phyloP scores from a whole-genome alignment of 2,113 vertebrate genomes.

The Prunella fulvescens region DNA sequence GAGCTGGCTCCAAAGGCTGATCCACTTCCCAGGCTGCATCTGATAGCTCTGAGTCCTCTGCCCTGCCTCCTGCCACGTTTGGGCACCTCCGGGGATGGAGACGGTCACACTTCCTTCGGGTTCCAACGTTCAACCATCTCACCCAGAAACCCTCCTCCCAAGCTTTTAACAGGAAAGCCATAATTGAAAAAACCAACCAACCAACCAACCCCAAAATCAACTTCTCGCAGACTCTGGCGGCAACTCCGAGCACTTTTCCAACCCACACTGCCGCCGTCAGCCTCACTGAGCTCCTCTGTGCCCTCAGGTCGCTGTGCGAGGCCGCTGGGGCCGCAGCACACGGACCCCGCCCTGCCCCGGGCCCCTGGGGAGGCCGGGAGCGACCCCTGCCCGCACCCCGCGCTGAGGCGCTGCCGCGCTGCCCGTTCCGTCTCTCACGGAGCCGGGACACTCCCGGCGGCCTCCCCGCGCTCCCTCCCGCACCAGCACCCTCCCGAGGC shows the following conservation, averaged over 20 bases:
- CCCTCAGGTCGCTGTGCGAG: background rate
- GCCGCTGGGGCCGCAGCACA: background rate
- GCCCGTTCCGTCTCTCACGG: background rate
- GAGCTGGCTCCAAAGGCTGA: background rate
- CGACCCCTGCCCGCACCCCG: background rate
- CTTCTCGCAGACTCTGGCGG: too few species aligned
- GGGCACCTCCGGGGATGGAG: background rate
- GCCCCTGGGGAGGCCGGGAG: background rate
- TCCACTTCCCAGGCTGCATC: too few species aligned
- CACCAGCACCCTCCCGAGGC: background rate
- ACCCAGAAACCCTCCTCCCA: background rate
- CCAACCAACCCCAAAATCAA: background rate
- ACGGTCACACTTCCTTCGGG: fast-evolving
- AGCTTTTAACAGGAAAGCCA: background rate
- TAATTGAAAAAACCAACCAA: background rate
- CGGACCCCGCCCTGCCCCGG: background rate
- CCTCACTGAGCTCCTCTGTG: background rate
- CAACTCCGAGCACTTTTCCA: fast-evolving
- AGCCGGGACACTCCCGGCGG: background rate
- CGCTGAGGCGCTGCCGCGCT: background rate
- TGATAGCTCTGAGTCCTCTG: background rate
- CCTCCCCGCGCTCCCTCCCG: too few species aligned
- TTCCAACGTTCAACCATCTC: background rate
- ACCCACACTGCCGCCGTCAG: fast-evolving
- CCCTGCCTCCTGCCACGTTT: fast-evolving